These are phyloP conservation scores for Euproctis similis DNA, from an alignment of 2,888 invertebrate species.

Conservation along the genomic window DNA sequence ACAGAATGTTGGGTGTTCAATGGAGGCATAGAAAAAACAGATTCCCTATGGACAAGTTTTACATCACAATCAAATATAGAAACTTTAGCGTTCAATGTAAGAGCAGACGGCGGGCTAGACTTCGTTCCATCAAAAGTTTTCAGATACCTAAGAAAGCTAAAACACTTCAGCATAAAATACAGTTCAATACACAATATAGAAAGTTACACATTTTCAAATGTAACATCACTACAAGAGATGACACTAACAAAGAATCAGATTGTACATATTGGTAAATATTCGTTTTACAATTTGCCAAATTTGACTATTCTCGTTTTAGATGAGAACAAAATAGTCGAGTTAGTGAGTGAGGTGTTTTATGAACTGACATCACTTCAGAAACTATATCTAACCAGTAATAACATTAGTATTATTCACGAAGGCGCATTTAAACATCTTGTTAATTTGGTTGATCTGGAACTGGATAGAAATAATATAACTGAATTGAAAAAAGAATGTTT, in stretches of 20 bases:
- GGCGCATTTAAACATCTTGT: slow-evolving; percentile 85
- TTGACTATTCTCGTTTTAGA: slow-evolving; percentile 82
- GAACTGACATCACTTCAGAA: slow-evolving; percentile 82
- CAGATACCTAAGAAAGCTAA: slow-evolving; percentile 78
- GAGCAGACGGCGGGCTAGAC: slow-evolving; percentile 80
- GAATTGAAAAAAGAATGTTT: slow-evolving; percentile 86
- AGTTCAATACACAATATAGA: slow-evolving; percentile 82
- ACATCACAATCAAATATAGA: slow-evolving; percentile 81
- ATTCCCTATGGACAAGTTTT: slow-evolving; percentile 83
- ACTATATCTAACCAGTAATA: slow-evolving; percentile 90
- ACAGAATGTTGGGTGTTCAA: slow-evolving; percentile 88
- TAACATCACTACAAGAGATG: slow-evolving; percentile 81
- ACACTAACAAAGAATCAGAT: slow-evolving; percentile 83
- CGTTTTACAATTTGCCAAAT: slow-evolving; percentile 84
- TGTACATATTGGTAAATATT: slow-evolving; percentile 77
- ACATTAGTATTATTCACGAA: slow-evolving; percentile 88
- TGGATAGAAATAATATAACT: slow-evolving; percentile 85
- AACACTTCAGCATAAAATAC: slow-evolving; percentile 81
- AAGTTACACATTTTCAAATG: slow-evolving; percentile 84
- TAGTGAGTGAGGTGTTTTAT: slow-evolving; percentile 84
- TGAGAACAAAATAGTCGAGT: slow-evolving; percentile 83
- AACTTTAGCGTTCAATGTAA: slow-evolving; percentile 81
- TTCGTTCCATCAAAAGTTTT: slow-evolving; percentile 84
- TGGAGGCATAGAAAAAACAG: slow-evolving; percentile 78
- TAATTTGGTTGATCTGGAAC: slow-evolving; percentile 85